These are phyloP conservation scores for Zaprionus inermis DNA, from an alignment of 1,140 invertebrate genomes.

Conservation along the genomic window DNA sequence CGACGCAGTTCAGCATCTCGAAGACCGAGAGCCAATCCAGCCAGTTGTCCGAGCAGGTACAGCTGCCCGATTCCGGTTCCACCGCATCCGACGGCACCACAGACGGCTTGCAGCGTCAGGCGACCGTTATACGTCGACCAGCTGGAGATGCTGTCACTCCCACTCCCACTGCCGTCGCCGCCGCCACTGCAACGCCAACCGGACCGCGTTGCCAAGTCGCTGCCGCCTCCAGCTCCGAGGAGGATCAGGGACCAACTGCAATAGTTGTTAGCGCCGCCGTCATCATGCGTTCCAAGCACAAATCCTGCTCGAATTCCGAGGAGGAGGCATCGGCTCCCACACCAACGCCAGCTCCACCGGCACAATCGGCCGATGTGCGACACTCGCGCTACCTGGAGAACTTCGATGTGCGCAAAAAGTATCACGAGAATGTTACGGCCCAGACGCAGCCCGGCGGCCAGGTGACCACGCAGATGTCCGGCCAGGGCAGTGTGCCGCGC, in stretches of 20 bases:
- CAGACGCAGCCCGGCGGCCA: neutral
- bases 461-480: neutral
- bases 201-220: neutral
- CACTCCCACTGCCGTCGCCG: slow-evolving; percentile 9
- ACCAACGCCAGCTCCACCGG: slow-evolving; percentile 60
- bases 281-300: slow-evolving; percentile 65
- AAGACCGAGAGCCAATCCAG: slow-evolving; percentile 85
- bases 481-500: slow-evolving; percentile 40
- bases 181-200: neutral
- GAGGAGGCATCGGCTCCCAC: slow-evolving; percentile 59
- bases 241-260: slow-evolving; percentile 30
- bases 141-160: neutral
- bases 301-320: slow-evolving; percentile 74
- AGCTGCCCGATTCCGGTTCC: slow-evolving; percentile 51
- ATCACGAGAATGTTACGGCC: slow-evolving; percentile 71
- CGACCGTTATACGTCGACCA: slow-evolving; percentile 63
- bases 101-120: slow-evolving; percentile 70
- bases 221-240: slow-evolving; percentile 59
- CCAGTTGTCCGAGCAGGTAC: slow-evolving; percentile 84
- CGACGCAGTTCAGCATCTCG: slow-evolving; percentile 84
- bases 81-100: slow-evolving; percentile 44
- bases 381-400: slow-evolving; percentile 81
- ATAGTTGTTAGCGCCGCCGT: slow-evolving; percentile 27
- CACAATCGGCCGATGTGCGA: slow-evolving; percentile 54
- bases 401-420: slow-evolving; percentile 79